phyloP scores from a whole-genome alignment of 1,140 invertebrate genomes.

The Papilio glaucus region DNA sequence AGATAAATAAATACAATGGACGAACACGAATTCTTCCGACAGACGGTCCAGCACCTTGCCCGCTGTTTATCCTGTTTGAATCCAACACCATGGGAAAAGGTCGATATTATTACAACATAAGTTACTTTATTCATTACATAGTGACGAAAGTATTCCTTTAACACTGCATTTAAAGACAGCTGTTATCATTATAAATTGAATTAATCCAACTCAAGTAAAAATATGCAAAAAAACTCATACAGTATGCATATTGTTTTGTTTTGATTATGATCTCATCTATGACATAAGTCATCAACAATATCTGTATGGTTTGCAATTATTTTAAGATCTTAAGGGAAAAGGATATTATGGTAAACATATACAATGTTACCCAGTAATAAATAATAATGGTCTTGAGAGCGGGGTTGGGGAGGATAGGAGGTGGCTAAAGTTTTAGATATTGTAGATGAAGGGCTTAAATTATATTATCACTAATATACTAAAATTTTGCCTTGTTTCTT shows the following conservation, averaged over 20 bases:
- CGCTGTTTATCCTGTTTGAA: conserved; percentile 92
- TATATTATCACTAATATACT: too few species aligned
- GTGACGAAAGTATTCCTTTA: conserved; percentile 43
- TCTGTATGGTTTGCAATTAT: background rate
- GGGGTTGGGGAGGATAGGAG: too few species aligned
- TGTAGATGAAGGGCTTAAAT: too few species aligned
- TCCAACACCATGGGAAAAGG: conserved; percentile 94
- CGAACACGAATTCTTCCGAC: conserved; percentile 92
- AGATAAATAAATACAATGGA: conserved; percentile 83
- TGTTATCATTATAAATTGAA: conserved; percentile 21
- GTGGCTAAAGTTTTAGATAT: too few species aligned
- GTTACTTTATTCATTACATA: conserved; percentile 54
- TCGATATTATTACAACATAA: conserved; percentile 49
- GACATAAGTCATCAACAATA: conserved; percentile 47
- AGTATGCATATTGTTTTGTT: conserved; percentile 31
- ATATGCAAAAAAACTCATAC: background rate
- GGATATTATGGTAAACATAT: too few species aligned
- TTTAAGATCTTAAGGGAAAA: too few species aligned
- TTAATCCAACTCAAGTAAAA: background rate
- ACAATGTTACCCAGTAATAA: too few species aligned
- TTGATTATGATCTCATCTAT: conserved; percentile 51
- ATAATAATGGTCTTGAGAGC: too few species aligned
- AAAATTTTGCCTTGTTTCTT: too few species aligned
- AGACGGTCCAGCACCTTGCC: conserved; percentile 94
- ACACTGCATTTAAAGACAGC: background rate